Evolutionary conservation across 2,888 invertebrate genomes (phyloP).

Genomic region (Steromphala cineraria): DNA sequence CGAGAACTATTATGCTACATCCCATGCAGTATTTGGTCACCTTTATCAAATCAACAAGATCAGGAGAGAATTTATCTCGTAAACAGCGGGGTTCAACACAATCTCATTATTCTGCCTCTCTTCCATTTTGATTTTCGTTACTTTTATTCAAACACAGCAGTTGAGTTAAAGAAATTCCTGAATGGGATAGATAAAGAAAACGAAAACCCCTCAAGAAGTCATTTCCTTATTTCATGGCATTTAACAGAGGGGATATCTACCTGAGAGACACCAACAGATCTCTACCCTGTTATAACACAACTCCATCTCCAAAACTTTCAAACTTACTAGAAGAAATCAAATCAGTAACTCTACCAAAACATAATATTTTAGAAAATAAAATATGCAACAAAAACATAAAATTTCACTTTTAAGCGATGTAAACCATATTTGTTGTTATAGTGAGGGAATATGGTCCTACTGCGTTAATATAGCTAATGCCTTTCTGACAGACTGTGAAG

Average conservation of each 20-base stretch:
- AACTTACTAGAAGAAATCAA: too few relatives aligned
- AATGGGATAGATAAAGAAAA: constrained; percentile 7
- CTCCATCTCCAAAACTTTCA: neutral
- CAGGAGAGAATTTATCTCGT: neutral
- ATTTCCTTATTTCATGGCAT: constrained; percentile 2
- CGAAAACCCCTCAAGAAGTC: neutral
- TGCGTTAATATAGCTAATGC: constrained; percentile 15
- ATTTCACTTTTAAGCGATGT: neutral
- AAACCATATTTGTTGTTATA: neutral
- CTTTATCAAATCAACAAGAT: neutral
- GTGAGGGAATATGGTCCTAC: neutral
- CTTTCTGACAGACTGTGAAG: constrained; percentile 7
- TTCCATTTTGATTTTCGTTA: constrained; percentile 7
- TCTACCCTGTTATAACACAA: neutral
- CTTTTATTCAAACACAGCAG: constrained; percentile 8
- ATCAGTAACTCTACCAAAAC: too few relatives aligned
- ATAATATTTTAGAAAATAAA: too few relatives aligned
- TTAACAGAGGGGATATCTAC: neutral
- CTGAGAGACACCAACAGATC: neutral
- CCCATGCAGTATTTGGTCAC: neutral
- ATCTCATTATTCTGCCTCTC: neutral
- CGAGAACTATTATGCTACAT: neutral
- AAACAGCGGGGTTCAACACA: neutral
- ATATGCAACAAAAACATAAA: too few relatives aligned
- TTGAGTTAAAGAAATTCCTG: constrained; percentile 6